phyloP scores from a whole-genome alignment of 1,140 invertebrate genomes.

The Diorhabda elongata region DNA sequence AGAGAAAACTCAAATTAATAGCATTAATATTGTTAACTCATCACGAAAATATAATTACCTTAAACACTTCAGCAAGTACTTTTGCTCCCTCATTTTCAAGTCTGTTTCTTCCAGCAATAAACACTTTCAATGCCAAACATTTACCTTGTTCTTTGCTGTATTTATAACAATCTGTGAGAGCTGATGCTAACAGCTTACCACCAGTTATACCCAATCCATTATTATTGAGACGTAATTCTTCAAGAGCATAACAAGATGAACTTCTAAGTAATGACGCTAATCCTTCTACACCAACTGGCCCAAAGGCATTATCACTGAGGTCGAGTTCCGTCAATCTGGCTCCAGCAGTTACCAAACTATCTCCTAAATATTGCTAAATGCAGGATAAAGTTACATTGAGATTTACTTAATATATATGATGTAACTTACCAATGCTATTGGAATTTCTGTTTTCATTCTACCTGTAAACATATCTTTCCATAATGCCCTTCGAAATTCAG shows the following conservation, averaged over 20 bases:
- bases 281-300: constrained; percentile 90
- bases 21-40: too few relatives aligned
- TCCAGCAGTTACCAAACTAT: constrained; percentile 73
- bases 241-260: constrained; percentile 73
- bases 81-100: constrained; percentile 90
- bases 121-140: constrained; percentile 72
- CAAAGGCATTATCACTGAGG: constrained; percentile 97
- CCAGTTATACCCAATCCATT: constrained; percentile 92
- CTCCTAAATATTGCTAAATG: constrained; percentile 67
- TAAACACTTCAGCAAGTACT: constrained; percentile 78
- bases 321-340: constrained; percentile 83
- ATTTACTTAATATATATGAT: not conserved
- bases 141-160: constrained; percentile 59
- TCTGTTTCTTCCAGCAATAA: constrained; percentile 90
- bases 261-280: constrained; percentile 82
- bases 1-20: too few relatives aligned
- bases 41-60: constrained; percentile 48
- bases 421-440: constrained; percentile 70
- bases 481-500: constrained; percentile 73
- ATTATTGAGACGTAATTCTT: constrained; percentile 86
- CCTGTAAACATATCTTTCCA: constrained; percentile 98
- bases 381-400: not conserved
- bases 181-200: constrained; percentile 77
- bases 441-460: constrained; percentile 92
- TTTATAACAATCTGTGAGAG: constrained; percentile 68